Evolutionary conservation across 1,140 invertebrate genomes (phyloP), one percentile per base, ranked within the genome.

Genomic region (Drosophila eugracilis): DNA sequence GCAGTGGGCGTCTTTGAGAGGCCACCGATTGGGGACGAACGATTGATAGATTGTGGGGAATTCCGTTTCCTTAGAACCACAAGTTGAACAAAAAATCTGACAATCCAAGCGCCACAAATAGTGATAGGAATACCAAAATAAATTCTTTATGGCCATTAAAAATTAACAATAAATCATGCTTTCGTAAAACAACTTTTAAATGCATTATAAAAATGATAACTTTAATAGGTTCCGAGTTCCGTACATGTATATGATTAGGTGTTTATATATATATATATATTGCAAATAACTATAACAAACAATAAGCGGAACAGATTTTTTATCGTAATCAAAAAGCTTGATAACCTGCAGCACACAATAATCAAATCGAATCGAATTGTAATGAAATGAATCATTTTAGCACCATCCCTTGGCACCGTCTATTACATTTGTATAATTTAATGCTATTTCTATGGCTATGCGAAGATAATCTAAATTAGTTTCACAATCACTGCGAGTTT

Each of bases 231-330:
- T 50, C 37, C 45, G 28, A 52, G 44, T 41, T 72, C 28, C 48
- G 45, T 63, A 73, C 26, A 48, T 37, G 34, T 47, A 17, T 47
- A 55, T 47, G 39, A 39, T 53, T 47, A 45, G 4, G 14, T 30
- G 42, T 62, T 21, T 67, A 37, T 63, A 22, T 53, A 79, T 76
- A 73, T 67, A 37, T 63, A 22, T 53, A 79, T 76, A 73, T 85
- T 85, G 81, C 76, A 86, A 86, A 77, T 80, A 86, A 76, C 80
- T 86, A 70, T 74, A 85, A 86, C 81, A 86, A 85, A 77, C 60
- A 62, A 55, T 67, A 66, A 75, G 59, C 74, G 48, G 28, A 83
- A 78, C 58, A 65, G 54, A 48, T 70, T 37, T 37, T 24, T 32
- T 28, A 60, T 69, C 24, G 10, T 24, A 54, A 55, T 65, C 37